Conservation (phyloP, 2,888 invertebrate genomes). For the Dryobota labecula region DNA sequence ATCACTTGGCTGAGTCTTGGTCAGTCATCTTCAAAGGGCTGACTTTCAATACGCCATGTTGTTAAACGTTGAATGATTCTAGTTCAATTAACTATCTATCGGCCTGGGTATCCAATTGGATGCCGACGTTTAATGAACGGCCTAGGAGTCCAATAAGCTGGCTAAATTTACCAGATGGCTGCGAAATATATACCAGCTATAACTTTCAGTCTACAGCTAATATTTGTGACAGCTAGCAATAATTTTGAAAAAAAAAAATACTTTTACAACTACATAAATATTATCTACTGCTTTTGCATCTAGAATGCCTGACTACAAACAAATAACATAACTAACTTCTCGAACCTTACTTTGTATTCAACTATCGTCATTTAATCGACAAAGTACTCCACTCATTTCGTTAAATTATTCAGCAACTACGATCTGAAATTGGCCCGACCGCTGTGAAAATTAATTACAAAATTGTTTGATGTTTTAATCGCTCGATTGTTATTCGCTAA, state of each 20-base stretch:
- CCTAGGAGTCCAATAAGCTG: no score
- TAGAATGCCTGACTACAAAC: neutral
- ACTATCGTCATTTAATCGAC: neutral
- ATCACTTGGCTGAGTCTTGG: no score
- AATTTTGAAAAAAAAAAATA: neutral
- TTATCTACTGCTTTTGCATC: neutral
- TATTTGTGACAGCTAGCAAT: neutral
- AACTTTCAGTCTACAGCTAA: neutral
- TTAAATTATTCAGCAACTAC: constrained; percentile 8
- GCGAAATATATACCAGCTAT: no score
- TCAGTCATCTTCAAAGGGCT: no score
- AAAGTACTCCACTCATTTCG: constrained; percentile 5
- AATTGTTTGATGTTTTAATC: constrained; percentile 31
- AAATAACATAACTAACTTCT: neutral
- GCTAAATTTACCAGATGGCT: no score
- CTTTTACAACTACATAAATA: neutral
- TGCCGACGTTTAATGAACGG: no score
- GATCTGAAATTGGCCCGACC: constrained; percentile 3
- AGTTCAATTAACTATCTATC: no score
- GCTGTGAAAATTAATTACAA: constrained; percentile 35
- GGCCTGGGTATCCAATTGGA: no score
- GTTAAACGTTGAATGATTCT: no score
- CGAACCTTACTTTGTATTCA: neutral
- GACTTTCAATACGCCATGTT: no score
- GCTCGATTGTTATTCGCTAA: constrained; percentile 20